These are phyloP conservation scores for Pemphigus obesinymphae DNA, from an alignment of 1,140 invertebrate genomes.

Conservation along the genomic window DNA sequence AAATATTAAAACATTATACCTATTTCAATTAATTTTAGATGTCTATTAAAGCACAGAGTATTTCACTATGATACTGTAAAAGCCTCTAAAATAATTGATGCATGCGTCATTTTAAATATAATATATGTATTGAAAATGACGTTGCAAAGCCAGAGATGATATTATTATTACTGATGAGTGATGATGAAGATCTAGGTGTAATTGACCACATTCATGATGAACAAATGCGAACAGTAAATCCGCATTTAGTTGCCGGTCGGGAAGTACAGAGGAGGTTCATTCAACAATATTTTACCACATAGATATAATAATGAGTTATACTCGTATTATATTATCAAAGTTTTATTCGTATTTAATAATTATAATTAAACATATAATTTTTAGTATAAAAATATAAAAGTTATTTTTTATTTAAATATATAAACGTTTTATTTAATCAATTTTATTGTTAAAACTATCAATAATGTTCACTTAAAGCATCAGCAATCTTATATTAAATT, in stretches of 20 bases:
- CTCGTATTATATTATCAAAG: too few species aligned
- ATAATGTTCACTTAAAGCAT: too few species aligned
- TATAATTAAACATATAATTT: too few species aligned
- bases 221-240: neutral
- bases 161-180: too few species aligned
- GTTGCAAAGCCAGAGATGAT: too few species aligned
- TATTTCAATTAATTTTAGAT: neutral
- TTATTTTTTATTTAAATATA: neutral
- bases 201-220: neutral
- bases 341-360: too few species aligned
- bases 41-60: neutral
- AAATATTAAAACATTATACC: too few species aligned
- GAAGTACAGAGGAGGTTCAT: neutral
- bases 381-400: neutral
- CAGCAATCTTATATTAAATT: neutral
- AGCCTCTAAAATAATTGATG: neutral
- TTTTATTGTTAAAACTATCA: too few species aligned
- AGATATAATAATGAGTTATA: too few species aligned
- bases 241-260: neutral
- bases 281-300: neutral
- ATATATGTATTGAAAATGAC: neutral
- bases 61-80: neutral
- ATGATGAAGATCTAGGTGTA: too few species aligned
- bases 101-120: neutral
- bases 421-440: neutral